Evolutionary conservation across 2,797 vertebrate genomes (phyloP).

Genomic region (Phrynocephalus guinanensis): DNA sequence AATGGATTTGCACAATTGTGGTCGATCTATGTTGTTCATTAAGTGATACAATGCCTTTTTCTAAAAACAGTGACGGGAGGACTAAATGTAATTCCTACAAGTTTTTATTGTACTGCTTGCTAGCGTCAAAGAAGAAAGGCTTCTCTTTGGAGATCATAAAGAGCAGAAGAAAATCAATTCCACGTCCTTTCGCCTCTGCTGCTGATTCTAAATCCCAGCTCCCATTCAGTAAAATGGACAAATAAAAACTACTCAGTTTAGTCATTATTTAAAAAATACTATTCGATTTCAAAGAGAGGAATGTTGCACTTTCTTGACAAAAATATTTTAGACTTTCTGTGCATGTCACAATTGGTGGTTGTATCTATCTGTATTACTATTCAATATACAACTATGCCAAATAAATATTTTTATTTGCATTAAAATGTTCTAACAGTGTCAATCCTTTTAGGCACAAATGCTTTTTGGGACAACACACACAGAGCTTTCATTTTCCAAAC

Average conservation of each 20-base stretch:
- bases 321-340: not conserved
- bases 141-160: not conserved
- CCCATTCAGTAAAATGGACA: not conserved
- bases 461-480: slow-evolving; percentile 29
- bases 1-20: too few relatives aligned
- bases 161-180: not conserved
- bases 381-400: not conserved
- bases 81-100: too few relatives aligned
- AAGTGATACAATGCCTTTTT: too few relatives aligned
- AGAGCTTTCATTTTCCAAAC: slow-evolving; percentile 8
- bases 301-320: not conserved
- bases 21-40: too few relatives aligned
- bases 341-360: not conserved
- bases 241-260: not conserved
- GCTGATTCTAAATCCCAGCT: not conserved
- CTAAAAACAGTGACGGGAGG: too few relatives aligned
- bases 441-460: not conserved
- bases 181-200: too few relatives aligned
- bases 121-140: not conserved
- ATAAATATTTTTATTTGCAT: not conserved
- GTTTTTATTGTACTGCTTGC: too few relatives aligned
- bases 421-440: not conserved
- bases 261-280: not conserved
- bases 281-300: not conserved
- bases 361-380: not conserved